These are phyloP conservation scores for Gorsachius goisagi DNA, from an alignment of 2,113 vertebrate species.

Conservation along the genomic window DNA sequence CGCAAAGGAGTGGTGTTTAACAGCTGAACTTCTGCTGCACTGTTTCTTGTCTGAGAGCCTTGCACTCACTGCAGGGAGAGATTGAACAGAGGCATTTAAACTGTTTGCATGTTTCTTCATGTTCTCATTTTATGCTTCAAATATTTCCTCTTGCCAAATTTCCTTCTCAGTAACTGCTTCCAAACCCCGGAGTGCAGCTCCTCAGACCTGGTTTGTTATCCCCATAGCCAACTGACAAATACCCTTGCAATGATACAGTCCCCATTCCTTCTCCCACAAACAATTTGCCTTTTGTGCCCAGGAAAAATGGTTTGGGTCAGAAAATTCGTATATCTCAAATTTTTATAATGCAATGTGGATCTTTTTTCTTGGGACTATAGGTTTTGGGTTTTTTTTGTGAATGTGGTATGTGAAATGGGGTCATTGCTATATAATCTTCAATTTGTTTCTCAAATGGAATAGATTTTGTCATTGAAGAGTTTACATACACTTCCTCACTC, in stretches of 20 bases:
- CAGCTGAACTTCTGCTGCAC: not conserved
- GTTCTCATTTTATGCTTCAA: slow-evolving; percentile 8
- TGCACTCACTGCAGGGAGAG: not conserved
- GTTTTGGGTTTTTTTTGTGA: not conserved
- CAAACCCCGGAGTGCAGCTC: not conserved
- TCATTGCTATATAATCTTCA: not conserved
- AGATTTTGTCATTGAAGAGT: not conserved
- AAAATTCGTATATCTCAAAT: not conserved
- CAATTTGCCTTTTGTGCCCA: not conserved
- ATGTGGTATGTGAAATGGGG: not conserved
- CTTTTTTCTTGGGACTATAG: not conserved
- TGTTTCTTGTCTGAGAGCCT: not conserved
- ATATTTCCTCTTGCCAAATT: not conserved
- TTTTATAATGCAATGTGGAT: not conserved
- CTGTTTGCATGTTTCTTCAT: not conserved
- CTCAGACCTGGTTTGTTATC: not conserved
- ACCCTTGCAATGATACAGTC: not conserved
- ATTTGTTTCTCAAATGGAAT: not conserved
- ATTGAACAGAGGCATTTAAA: not conserved
- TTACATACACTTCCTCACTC: not conserved
- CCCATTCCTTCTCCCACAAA: not conserved
- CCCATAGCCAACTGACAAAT: not conserved
- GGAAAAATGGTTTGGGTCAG: rapidly evolving
- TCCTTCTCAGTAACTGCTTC: not conserved
- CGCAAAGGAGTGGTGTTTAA: not conserved